A percentile compares a stretch with the other conserved stretches of the same genome.
These are phyloP conservation scores for Pyrgus malvae DNA, from an alignment of 2,888 invertebrate species.

Conservation along the genomic window DNA sequence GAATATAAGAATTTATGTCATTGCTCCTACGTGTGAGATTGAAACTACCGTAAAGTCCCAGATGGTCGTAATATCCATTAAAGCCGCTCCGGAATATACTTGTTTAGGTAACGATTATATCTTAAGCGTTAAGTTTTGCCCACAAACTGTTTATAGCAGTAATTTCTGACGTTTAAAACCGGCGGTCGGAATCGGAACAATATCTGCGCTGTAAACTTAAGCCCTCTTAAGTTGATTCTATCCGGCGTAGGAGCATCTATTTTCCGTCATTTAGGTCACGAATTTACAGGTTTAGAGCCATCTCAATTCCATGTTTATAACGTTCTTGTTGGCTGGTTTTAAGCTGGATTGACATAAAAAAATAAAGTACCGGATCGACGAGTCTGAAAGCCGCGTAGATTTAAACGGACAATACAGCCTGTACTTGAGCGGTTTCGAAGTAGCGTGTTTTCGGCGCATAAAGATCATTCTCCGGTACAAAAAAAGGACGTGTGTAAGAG, in stretches of 20 bases:
- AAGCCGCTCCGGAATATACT: constrained; percentile 14
- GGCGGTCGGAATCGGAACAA: constrained; percentile 2
- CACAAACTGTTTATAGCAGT: not conserved
- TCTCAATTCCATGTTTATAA: constrained; percentile 3
- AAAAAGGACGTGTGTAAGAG: too few relatives aligned
- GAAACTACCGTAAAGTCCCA: constrained; percentile 26
- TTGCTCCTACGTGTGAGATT: constrained; percentile 19
- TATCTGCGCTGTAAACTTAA: constrained; percentile 3
- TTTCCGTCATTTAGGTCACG: constrained; percentile 28
- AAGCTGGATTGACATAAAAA: not conserved
- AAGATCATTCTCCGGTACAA: too few relatives aligned
- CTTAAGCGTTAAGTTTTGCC: constrained; percentile 13
- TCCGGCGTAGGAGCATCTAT: constrained; percentile 29
- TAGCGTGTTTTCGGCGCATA: too few relatives aligned
- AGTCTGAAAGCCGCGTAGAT: too few relatives aligned
- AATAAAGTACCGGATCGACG: too few relatives aligned
- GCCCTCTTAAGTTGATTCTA: constrained; percentile 1
- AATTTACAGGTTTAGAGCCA: constrained; percentile 7
- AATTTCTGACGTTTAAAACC: constrained; percentile 9
- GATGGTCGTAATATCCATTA: constrained; percentile 28
- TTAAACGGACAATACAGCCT: too few relatives aligned
- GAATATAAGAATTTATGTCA: constrained; percentile 16
- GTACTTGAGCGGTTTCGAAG: too few relatives aligned
- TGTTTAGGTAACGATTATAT: constrained; percentile 32
- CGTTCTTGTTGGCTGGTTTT: not conserved